Evolutionary conservation across 2,888 invertebrate genomes (phyloP).

Genomic region (Lasioglossum figueresi): DNA sequence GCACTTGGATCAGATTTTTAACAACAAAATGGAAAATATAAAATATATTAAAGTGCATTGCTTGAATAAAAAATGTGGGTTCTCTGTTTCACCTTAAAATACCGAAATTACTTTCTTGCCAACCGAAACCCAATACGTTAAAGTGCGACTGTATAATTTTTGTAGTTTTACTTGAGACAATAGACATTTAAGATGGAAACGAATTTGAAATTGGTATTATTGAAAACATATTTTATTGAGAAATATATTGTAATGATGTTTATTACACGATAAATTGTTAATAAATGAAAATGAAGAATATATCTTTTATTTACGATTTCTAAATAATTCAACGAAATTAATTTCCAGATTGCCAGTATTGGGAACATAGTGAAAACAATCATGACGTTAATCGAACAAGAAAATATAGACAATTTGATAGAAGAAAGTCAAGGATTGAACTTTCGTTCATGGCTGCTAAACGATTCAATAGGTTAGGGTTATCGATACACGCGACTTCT

Average conservation of each 20-base stretch:
- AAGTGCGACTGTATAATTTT: no score
- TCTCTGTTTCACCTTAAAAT: no score
- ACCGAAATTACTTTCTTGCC: no score
- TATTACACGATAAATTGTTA: not conserved
- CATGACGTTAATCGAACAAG: not conserved
- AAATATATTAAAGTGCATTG: no score
- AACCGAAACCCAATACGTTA: no score
- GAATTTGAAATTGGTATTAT: not conserved
- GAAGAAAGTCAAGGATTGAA: constrained; percentile 22
- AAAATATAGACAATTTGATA: not conserved
- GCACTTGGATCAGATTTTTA: no score
- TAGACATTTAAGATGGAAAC: no score
- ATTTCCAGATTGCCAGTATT: not conserved
- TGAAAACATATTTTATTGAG: not conserved
- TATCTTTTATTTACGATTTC: not conserved
- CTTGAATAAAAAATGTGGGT: no score
- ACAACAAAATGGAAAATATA: no score
- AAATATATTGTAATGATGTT: not conserved
- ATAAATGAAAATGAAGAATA: not conserved
- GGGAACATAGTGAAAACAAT: not conserved
- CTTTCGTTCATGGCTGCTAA: constrained; percentile 11
- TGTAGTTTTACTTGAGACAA: no score
- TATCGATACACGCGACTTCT: constrained; percentile 43
- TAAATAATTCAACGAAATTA: not conserved
- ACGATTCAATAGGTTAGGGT: constrained; percentile 20